phyloP scores from a whole-genome alignment of 2,797 vertebrate genomes.

The Delichon dasypus region DNA sequence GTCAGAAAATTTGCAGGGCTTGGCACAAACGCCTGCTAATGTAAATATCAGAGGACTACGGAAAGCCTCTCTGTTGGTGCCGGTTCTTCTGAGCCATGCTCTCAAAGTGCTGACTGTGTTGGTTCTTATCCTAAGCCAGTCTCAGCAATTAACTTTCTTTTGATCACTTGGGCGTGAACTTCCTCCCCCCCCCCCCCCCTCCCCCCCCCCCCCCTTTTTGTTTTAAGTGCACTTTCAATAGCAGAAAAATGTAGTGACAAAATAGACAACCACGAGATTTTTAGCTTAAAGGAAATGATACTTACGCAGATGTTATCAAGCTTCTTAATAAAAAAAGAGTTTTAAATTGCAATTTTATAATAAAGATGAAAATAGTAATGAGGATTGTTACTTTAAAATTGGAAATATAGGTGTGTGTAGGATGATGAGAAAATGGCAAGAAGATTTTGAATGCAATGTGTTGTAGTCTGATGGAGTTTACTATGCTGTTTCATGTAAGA shows the following conservation, averaged over 20 bases:
- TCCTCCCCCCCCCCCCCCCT: neutral
- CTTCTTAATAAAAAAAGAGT: neutral
- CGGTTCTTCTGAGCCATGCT: neutral
- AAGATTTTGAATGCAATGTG: neutral
- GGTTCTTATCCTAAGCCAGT: constrained; percentile 49
- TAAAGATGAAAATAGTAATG: neutral
- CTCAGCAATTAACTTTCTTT: constrained; percentile 58
- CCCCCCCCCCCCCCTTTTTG: too few relatives aligned
- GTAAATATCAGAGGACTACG: constrained; percentile 52
- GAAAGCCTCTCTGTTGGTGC: constrained; percentile 20
- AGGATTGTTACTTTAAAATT: neutral
- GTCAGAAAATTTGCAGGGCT: constrained; percentile 49
- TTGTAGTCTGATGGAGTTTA: neutral
- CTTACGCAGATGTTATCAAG: neutral
- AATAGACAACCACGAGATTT: neutral
- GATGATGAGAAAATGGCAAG: neutral
- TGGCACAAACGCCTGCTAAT: constrained; percentile 54
- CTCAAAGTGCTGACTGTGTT: constrained; percentile 46
- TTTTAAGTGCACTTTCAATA: neutral
- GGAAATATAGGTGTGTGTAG: neutral
- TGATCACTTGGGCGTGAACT: neutral
- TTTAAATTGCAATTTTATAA: neutral
- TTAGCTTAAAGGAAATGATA: neutral
- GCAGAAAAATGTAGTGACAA: neutral
- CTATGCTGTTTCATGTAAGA: neutral